Percentiles rank a stretch among this genome's conserved stretches.
Conservation (phyloP, 2,888 invertebrate species). For the Drosophila quinaria region DNA sequence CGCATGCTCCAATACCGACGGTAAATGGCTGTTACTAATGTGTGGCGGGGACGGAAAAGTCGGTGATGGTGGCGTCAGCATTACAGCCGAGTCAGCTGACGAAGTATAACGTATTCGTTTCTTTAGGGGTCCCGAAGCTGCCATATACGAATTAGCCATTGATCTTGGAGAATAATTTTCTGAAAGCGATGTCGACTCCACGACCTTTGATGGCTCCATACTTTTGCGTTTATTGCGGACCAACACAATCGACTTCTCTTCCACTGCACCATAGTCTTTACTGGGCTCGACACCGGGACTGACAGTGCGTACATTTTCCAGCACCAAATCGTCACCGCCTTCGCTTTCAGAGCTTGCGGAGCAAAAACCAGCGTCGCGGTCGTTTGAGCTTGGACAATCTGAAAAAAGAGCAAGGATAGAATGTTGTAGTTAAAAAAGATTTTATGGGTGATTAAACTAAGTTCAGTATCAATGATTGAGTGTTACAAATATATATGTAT, state of each 20-base stretch:
- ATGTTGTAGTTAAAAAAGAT: background rate
- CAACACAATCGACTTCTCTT: constrained; percentile 87
- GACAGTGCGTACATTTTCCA: constrained; percentile 83
- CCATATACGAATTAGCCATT: constrained; percentile 13
- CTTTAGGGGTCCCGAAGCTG: constrained; percentile 88
- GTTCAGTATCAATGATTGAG: background rate
- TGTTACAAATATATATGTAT: background rate
- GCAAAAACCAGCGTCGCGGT: constrained; percentile 90
- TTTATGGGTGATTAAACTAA: background rate
- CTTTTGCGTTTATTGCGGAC: constrained; percentile 89
- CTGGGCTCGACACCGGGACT: constrained; percentile 87
- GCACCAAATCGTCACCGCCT: constrained; percentile 88
- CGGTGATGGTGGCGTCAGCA: constrained; percentile 83
- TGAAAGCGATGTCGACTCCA: constrained; percentile 60
- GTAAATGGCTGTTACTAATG: constrained; percentile 11
- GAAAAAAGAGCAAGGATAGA: constrained; percentile 57
- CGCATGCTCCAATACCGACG: constrained; percentile 85
- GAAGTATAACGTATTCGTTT: constrained; percentile 89
- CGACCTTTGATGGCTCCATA: constrained; percentile 89
- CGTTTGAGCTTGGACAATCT: constrained; percentile 85
- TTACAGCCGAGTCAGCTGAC: constrained; percentile 77
- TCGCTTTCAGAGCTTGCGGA: constrained; percentile 87
- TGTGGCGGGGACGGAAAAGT: constrained; percentile 86
- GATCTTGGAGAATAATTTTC: background rate
- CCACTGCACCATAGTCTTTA: constrained; percentile 88